Percentiles rank a stretch among this genome's conserved stretches.
Conservation (phyloP, 2,888 invertebrate genomes). For the Sarcophaga subvicina region DNA sequence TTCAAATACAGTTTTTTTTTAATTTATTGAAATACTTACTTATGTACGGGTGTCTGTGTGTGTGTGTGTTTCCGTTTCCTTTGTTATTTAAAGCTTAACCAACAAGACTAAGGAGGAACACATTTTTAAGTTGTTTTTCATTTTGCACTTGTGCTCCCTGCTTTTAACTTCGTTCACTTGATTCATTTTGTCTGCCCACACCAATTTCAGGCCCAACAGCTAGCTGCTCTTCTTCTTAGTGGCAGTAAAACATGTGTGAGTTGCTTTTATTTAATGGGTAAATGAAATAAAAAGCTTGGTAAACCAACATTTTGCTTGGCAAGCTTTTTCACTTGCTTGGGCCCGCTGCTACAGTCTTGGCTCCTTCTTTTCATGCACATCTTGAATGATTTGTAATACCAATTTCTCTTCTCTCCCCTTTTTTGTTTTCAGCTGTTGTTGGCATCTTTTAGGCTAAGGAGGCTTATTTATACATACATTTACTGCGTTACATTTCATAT, state of each 20-base stretch:
- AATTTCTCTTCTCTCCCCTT: neutral
- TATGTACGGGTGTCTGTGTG: neutral
- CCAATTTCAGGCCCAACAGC: conserved; percentile 3
- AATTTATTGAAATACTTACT: conserved; percentile 10
- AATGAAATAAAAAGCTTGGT: neutral
- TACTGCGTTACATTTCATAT: neutral
- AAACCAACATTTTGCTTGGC: conserved; percentile 38
- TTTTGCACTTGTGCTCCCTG: neutral
- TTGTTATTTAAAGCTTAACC: conserved; percentile 45
- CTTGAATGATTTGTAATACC: conserved; percentile 45
- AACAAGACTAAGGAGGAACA: conserved; percentile 4
- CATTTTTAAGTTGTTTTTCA: neutral
- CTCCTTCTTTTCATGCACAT: conserved; percentile 22
- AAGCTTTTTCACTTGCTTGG: conserved; percentile 19
- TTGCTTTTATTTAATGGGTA: neutral
- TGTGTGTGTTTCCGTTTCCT: neutral
- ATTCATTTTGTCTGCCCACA: neutral
- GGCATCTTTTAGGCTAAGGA: conserved; percentile 45
- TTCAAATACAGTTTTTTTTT: conserved; percentile 6
- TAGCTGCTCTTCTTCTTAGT: neutral
- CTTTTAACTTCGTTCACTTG: conserved; percentile 22
- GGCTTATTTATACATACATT: conserved; percentile 1
- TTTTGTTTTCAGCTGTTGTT: conserved; percentile 27
- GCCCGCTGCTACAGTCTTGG: neutral
- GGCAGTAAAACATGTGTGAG: conserved; percentile 22